Evolutionary conservation across 2,797 vertebrate species (phyloP), one percentile per base, ranked within the genome.

Genomic region (Gambelia wislizenii): DNA sequence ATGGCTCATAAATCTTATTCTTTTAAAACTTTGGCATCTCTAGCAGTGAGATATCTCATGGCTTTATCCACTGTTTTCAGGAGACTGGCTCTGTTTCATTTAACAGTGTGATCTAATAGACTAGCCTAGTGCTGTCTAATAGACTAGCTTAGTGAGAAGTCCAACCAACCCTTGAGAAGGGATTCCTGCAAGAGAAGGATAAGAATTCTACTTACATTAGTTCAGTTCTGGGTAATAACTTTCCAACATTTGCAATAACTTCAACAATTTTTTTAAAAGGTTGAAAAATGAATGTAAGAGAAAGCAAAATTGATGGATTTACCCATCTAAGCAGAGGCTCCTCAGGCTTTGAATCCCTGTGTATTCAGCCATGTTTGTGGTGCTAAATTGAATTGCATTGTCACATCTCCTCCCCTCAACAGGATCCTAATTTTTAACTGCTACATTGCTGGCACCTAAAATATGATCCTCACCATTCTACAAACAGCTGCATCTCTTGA

Each of bases 41-140:
- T 70, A n/a, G 47, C 42, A 47, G 1, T 6, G 22, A 83, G 22
- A 72, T 52, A 44, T 59, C 39, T 74, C 76, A 61, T 49, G 42
- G 33, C 88, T 85, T 89, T 80, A 89, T 81, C 72, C 85, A 85
- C 52, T 39, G 33, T 44, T 84, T 89, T n/a, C 47, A n/a, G 79
- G 61, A 49, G 75, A 79, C 82, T 72, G 67, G 25, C 59, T 72
- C 10, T 4, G 16, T 44, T 44, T 16, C 67, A 25, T 33, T 70
- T 59, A 72, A 49, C 25, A 74, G 39, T 10, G 64, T 49, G 80
- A 39, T n/a, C 10, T 67, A 33, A 67, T 9, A 36, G 42, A 54
- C 39, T 36, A 22, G 33, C 47, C 33, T 59, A 49, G n/a, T n/a
- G n/a, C n/a, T n/a, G n/a, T n/a, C 10, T 67, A 33, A 67, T 9